Percentiles rank a stretch among this genome's conserved stretches.
phyloP scores from a whole-genome alignment of 2,113 vertebrate species.

The Oncorhynchus masou region DNA sequence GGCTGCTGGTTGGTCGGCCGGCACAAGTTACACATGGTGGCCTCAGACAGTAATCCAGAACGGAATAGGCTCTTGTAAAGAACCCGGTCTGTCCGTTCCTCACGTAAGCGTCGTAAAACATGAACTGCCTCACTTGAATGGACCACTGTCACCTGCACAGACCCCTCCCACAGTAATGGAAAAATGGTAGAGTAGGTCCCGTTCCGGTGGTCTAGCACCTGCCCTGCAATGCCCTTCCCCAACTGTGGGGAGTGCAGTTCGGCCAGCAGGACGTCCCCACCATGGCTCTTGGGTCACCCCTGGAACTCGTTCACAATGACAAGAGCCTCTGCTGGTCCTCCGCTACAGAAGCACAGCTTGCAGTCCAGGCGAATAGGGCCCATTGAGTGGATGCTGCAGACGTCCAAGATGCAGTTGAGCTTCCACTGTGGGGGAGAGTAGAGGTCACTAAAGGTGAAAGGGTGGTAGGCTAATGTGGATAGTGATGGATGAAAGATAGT shows the following conservation, averaged over 20 bases:
- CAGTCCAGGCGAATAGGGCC: slow-evolving; percentile 13
- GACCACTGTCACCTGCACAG: slow-evolving; percentile 81
- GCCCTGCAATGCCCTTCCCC: slow-evolving; percentile 74
- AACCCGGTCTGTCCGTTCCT: slow-evolving; percentile 85
- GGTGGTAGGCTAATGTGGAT: no score
- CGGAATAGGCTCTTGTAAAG: slow-evolving; percentile 76
- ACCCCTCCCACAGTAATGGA: slow-evolving; percentile 28
- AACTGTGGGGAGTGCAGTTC: slow-evolving; percentile 75
- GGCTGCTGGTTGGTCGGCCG: slow-evolving; percentile 75
- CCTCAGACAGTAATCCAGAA: slow-evolving; percentile 48
- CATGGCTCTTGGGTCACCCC: slow-evolving; percentile 76
- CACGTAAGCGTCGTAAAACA: slow-evolving; percentile 81
- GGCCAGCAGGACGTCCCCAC: slow-evolving; percentile 81
- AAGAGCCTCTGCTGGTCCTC: slow-evolving; percentile 74
- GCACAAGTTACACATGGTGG: slow-evolving; percentile 84
- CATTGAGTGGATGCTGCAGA: no score
- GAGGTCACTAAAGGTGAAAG: no score
- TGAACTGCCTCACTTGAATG: slow-evolving; percentile 58
- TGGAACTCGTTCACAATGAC: slow-evolving; percentile 77
- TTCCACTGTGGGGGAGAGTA: no score
- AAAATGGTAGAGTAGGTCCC: slow-evolving; percentile 80
- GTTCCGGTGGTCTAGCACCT: slow-evolving; percentile 68
- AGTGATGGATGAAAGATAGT: no score
- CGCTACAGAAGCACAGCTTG: slow-evolving; percentile 76
- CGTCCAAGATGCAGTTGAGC: no score